These are phyloP conservation scores for Clinocottus analis DNA, from an alignment of 2,113 vertebrate genomes.

Conservation along the genomic window DNA sequence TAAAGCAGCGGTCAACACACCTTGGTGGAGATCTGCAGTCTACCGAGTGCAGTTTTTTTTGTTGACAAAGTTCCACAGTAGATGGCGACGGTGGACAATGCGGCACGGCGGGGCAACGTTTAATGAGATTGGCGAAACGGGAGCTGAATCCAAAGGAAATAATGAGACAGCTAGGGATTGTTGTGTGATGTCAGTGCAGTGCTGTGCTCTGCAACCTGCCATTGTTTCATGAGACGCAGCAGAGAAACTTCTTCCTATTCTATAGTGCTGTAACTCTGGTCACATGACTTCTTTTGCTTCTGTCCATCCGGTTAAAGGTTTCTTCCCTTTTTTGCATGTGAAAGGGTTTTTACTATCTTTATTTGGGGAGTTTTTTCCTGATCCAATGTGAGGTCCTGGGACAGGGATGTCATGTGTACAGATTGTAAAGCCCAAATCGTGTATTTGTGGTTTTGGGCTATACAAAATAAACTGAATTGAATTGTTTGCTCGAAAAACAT, in stretches of 20 bases:
- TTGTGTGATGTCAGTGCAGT: conserved; percentile 20
- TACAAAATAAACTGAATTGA: too few species aligned
- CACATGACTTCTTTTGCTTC: too few species aligned
- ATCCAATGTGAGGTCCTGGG: too few species aligned
- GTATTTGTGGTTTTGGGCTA: too few species aligned
- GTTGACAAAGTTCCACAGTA: conserved; percentile 17
- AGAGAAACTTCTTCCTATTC: conserved; percentile 1
- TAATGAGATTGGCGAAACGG: conserved; percentile 13
- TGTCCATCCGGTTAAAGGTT: too few species aligned
- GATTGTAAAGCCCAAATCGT: too few species aligned
- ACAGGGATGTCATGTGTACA: too few species aligned
- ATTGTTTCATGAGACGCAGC: conserved; percentile 42
- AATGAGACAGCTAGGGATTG: conserved; percentile 66
- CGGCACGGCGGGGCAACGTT: conserved; percentile 7
- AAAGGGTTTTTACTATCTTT: too few species aligned
- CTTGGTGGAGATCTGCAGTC: background rate
- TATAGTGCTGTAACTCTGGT: too few species aligned
- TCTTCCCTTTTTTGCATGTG: too few species aligned
- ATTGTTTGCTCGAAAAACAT: too few species aligned
- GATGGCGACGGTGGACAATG: background rate
- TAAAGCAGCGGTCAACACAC: background rate
- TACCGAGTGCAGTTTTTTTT: background rate
- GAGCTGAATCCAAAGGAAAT: conserved; percentile 41
- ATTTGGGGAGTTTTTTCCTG: too few species aligned
- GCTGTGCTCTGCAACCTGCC: conserved; percentile 24